phyloP scores from a whole-genome alignment of 2,888 invertebrate species.

The Watsonalla binaria region DNA sequence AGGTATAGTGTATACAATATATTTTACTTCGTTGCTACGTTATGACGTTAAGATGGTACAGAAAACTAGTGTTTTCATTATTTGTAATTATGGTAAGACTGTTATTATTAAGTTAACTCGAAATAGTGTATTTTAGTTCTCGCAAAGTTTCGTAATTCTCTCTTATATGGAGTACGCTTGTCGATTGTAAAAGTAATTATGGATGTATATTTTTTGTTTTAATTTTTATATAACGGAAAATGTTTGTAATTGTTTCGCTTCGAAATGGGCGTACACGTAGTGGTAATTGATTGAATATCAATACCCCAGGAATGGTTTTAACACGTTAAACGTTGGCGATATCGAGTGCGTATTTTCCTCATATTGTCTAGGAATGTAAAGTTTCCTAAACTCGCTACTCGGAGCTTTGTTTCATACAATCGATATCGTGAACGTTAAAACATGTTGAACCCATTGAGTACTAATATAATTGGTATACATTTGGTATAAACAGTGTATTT shows the following conservation, averaged over 20 bases:
- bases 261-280: too few species aligned
- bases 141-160: not conserved
- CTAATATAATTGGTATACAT: not conserved
- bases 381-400: too few species aligned
- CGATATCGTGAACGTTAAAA: too few species aligned
- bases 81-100: slow-evolving; percentile 39
- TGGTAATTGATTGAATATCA: too few species aligned
- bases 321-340: too few species aligned
- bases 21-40: too few species aligned
- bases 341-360: too few species aligned
- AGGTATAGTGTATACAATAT: too few species aligned
- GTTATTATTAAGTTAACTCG: slow-evolving; percentile 30
- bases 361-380: too few species aligned
- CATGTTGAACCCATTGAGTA: too few species aligned
- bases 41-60: not conserved
- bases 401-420: too few species aligned
- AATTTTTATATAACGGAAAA: not conserved
- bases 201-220: not conserved
- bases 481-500: slow-evolving; percentile 4
- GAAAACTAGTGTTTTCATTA: slow-evolving; percentile 3
- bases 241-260: not conserved
- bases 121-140: slow-evolving; percentile 25
- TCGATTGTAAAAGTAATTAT: not conserved
- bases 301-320: too few species aligned
- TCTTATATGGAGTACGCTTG: not conserved